Percentiles rank a stretch among this genome's conserved stretches.
Evolutionary conservation across 2,797 vertebrate species (phyloP).

Genomic region (Enteromius viviparus): DNA sequence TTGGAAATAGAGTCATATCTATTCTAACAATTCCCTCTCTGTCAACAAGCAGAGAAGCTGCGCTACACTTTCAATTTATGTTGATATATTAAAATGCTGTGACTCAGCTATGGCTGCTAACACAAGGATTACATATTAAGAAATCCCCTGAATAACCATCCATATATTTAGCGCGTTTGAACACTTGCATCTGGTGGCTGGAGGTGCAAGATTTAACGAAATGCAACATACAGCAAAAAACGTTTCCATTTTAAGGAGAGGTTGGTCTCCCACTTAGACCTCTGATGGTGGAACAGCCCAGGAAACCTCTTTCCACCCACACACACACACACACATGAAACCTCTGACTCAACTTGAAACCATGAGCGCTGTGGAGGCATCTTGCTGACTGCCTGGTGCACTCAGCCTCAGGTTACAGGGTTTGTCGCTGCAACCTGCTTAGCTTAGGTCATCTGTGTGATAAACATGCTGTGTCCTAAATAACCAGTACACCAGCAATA

Average conservation of each 20-base stretch:
- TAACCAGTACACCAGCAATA: neutral
- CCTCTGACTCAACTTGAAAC: slow-evolving; percentile 61
- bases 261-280: slow-evolving; percentile 56
- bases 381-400: slow-evolving; percentile 41
- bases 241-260: slow-evolving; percentile 61
- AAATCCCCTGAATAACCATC: slow-evolving; percentile 1
- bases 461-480: slow-evolving; percentile 5
- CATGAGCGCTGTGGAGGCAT: slow-evolving; percentile 50
- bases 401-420: slow-evolving; percentile 11
- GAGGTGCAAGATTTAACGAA: slow-evolving; percentile 19
- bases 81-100: neutral
- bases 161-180: neutral
- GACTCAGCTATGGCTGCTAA: slow-evolving; percentile 7
- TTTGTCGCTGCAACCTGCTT: slow-evolving; percentile 2
- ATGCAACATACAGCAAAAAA: slow-evolving; percentile 40
- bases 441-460: slow-evolving; percentile 9
- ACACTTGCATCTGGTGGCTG: slow-evolving; percentile 8
- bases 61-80: neutral
- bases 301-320: slow-evolving; percentile 62
- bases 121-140: neutral
- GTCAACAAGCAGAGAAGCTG: neutral
- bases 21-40: slow-evolving; percentile 34
- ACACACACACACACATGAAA: slow-evolving; percentile 49
- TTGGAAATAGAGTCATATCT: slow-evolving; percentile 42
- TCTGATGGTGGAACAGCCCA: slow-evolving; percentile 53